Percentiles rank a stretch among this genome's conserved stretches.
Conservation (phyloP, 2,113 vertebrate genomes). For the Mustelus asterias region DNA sequence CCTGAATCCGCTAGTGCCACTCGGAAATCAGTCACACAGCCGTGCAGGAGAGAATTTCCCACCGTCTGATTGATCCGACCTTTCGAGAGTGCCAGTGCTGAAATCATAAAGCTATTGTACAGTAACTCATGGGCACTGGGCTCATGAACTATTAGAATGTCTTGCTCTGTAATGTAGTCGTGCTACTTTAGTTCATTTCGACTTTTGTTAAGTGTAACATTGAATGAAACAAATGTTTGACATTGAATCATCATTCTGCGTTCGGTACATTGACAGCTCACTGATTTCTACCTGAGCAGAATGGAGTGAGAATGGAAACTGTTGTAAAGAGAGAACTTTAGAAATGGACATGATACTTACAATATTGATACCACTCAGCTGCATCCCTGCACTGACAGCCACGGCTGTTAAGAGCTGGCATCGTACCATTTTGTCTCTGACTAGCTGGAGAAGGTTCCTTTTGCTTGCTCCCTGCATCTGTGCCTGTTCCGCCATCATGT, state of each 20-base stretch:
- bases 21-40: background rate
- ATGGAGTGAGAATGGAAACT: background rate
- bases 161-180: background rate
- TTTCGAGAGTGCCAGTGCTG: background rate
- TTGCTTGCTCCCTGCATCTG: slow-evolving; percentile 48
- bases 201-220: background rate
- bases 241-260: background rate
- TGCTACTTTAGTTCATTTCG: background rate
- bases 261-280: background rate
- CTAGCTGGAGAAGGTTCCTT: slow-evolving; percentile 54
- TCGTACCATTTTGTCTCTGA: slow-evolving; percentile 52
- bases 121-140: background rate
- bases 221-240: background rate
- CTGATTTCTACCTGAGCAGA: background rate
- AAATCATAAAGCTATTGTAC: background rate
- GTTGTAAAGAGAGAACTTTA: background rate
- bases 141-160: background rate
- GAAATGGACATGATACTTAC: slow-evolving; percentile 49
- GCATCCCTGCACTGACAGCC: slow-evolving; percentile 51
- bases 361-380: slow-evolving; percentile 70
- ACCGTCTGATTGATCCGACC: background rate
- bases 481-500: slow-evolving; percentile 63
- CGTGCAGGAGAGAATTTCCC: background rate
- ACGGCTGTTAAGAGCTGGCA: slow-evolving; percentile 58
- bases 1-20: background rate